Evolutionary conservation across 2,888 invertebrate species (phyloP), one percentile per base, ranked within the genome.

Genomic region (Netelia inedita): DNA sequence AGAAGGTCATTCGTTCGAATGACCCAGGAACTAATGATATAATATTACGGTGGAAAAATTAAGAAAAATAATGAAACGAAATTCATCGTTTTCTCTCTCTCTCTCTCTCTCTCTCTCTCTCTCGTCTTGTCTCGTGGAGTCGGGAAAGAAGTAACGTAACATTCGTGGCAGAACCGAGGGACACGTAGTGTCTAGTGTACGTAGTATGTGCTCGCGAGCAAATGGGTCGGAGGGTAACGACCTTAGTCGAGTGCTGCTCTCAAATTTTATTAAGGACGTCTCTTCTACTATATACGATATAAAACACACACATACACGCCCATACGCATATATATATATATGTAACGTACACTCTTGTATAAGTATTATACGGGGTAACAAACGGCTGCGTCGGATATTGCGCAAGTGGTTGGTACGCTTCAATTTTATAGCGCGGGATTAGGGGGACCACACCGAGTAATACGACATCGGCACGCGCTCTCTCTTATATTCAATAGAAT

Each of bases 241-340:
- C 90, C 91, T 83, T 75, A 84, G 83, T 82, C 79, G 75, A 84
- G 85, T 79, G 85, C 86, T 87, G 88, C 88, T 87, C 89, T 89
- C 76, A 87, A 91, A 88, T 89, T 90, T 91, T 89, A 91, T 90
- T 91, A 89, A 88, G 90, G 89, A 87, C 90, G 88, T 82, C 63
- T 35, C 57, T 65, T 50, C 68, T 14, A n/a, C n/a, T n/a, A n/a
- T n/a, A 28, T 72, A 71, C 46, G 46, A 14, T 46, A 14, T 46
- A 46, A 14, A 9, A 73, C 19, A 57, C 19, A 50, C 72, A 53
- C 35, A 65, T 50, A 28, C 50, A 23, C n/a, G n/a, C 11, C n/a
- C 43, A 50, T 46, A 41, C 16, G 2, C 28, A 59, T 43, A 14
- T 46, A 43, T 43, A 41, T 9, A 35, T 73, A 59, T 66, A 53